Evolutionary conservation across 2,113 vertebrate genomes (phyloP).

Genomic region (Stomatorhinus ivindoensis): DNA sequence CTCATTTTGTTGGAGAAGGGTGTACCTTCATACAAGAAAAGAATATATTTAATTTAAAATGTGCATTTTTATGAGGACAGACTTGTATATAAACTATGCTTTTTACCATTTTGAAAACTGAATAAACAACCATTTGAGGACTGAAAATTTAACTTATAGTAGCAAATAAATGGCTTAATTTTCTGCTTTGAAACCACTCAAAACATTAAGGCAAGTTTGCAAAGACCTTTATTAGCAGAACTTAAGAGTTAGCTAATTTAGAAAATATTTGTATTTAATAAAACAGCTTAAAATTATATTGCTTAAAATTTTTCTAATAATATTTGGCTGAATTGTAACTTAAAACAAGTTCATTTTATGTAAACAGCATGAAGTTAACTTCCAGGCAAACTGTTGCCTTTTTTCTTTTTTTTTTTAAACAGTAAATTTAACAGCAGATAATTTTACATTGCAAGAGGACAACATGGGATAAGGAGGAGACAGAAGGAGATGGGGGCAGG

Average conservation of each 20-base stretch:
- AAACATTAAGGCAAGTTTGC: not conserved
- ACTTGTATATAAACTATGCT: not conserved
- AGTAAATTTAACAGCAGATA: not conserved
- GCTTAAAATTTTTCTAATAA: not conserved
- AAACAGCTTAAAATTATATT: not conserved
- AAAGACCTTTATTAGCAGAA: not conserved
- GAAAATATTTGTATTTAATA: not conserved
- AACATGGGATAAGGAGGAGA: not conserved
- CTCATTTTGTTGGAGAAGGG: not conserved
- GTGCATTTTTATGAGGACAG: not conserved
- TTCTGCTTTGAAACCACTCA: no score
- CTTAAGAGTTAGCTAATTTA: not conserved
- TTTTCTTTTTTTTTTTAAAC: not conserved
- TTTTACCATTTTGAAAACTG: not conserved
- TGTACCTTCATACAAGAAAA: not conserved
- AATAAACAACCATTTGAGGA: not conserved
- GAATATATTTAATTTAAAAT: not conserved
- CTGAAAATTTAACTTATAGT: not conserved
- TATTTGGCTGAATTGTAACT: not conserved
- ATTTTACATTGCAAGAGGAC: no score
- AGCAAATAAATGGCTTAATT: not conserved
- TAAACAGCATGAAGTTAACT: not conserved
- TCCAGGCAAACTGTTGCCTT: not conserved
- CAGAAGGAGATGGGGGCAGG: not conserved
- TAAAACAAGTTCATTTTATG: not conserved